Evolutionary conservation across 2,113 vertebrate species (phyloP).

Genomic region (Zapus hudsonius): DNA sequence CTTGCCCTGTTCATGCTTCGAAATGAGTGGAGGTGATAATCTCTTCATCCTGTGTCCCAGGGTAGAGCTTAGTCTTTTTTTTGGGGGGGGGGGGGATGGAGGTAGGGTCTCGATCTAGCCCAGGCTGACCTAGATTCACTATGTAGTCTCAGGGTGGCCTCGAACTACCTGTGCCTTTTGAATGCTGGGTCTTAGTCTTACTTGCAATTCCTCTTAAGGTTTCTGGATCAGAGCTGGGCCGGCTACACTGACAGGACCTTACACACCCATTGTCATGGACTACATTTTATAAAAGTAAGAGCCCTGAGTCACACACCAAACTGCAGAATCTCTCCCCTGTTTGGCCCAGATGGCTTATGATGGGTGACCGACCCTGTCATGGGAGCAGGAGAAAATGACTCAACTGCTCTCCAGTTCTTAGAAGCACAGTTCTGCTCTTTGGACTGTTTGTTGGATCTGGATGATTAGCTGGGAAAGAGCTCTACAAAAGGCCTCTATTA

Average conservation of each 20-base stretch:
- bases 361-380: not conserved
- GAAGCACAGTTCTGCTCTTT: not conserved
- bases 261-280: not conserved
- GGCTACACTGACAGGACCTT: not conserved
- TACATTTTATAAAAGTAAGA: not conserved
- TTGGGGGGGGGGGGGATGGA: too few relatives aligned
- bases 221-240: not conserved
- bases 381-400: conserved; percentile 22
- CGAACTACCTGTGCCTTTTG: too few relatives aligned
- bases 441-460: conserved; percentile 3
- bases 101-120: too few relatives aligned
- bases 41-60: not conserved
- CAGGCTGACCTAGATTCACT: too few relatives aligned
- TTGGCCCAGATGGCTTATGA: conserved; percentile 29
- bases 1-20: not conserved
- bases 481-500: not conserved
- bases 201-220: not conserved
- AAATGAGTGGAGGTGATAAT: not conserved
- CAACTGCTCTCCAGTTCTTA: not conserved
- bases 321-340: not conserved
- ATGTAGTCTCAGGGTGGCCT: too few relatives aligned
- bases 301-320: conserved; percentile 40
- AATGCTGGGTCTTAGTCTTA: not conserved
- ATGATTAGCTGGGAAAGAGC: not conserved
- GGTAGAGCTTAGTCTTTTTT: not conserved